Base-by-base conservation (phyloP, 1,140 invertebrate species). In the Saxidomus purpurata region DNA sequence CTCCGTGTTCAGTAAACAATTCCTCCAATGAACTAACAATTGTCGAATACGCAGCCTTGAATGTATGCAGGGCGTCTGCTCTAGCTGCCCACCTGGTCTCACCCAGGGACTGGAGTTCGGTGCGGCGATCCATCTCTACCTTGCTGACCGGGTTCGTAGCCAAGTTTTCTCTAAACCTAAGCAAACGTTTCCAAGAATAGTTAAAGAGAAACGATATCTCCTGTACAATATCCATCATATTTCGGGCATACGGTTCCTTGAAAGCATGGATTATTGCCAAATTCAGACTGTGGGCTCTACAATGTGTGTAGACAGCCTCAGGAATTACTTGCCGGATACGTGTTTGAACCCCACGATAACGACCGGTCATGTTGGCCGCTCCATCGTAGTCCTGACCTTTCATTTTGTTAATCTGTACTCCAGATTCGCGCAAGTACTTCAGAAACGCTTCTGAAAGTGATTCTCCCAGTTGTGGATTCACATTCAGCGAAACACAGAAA, bases 351-450 rank as follows among this genome's bases (percentile, higher is more conserved):
- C 89, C 89, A 19, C 13, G 15, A 25, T 61, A 28, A 13, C 59
- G 63, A 2, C 69, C 59, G 28, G 71, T 8, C 89, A 90, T 87
- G 34, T 87, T 90, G 3, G 49, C 59, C 1, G 89, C 89, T 1
- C 89, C 89, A 40, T 90, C 89, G 69, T 90, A 90, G 1, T 71
- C 38, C 36, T 90, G 89, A 40, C 28, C 84, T 25, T 55, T 28
- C 52, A 82, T 36, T 15, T 63, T 61, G 28, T 38, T 4, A n/a
- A 87, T 36, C n/a, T 61, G 19, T 15, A 90, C 61, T 38, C 77
- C 89, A 43, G 22, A 49, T 13, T 83, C 34, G 34, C 84, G 69
- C 4, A 87, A 38, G 13, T 34, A 55, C 4, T 19, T 22, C 38
- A 87, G 9, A 52, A 90, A 83, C 2, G 52, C 25, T 22, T 81